These are phyloP conservation scores for Polydrusus cervinus DNA, from an alignment of 2,888 invertebrate species.

Conservation along the genomic window DNA sequence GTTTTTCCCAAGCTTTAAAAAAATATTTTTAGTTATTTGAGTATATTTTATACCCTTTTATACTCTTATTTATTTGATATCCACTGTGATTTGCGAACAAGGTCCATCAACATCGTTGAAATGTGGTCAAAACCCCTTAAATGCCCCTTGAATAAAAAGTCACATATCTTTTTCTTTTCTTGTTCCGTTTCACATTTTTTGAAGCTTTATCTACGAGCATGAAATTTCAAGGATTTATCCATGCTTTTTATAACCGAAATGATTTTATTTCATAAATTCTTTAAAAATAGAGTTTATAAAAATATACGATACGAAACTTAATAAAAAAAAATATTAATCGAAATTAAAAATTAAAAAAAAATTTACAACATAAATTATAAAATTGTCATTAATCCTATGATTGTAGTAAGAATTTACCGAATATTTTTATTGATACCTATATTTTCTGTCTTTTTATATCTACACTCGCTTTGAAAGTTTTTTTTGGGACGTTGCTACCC, in stretches of 20 bases:
- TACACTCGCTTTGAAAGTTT: background rate
- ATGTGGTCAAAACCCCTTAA: constrained; percentile 8
- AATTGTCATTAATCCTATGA: no score
- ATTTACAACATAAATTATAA: no score
- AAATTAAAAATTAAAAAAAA: background rate
- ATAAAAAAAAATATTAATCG: background rate
- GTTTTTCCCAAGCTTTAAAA: no score
- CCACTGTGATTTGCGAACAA: background rate
- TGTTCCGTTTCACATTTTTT: constrained; percentile 13
- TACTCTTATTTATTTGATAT: background rate
- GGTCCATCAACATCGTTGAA: constrained; percentile 4
- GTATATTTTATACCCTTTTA: background rate
- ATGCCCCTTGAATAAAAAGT: constrained; percentile 3
- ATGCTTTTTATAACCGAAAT: background rate
- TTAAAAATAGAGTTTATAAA: no score
- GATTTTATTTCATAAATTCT: background rate
- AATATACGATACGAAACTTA: no score
- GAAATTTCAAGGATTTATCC: background rate
- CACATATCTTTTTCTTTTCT: constrained; percentile 13
- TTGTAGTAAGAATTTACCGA: no score
- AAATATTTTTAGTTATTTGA: no score
- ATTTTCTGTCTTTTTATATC: no score
- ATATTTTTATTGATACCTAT: no score
- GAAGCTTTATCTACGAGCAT: constrained; percentile 8
- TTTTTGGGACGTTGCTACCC: background rate